A percentile compares a stretch with the other conserved stretches of the same genome.
These are phyloP conservation scores for Gambelia wislizenii DNA, from an alignment of 2,797 vertebrate genomes.

Conservation along the genomic window DNA sequence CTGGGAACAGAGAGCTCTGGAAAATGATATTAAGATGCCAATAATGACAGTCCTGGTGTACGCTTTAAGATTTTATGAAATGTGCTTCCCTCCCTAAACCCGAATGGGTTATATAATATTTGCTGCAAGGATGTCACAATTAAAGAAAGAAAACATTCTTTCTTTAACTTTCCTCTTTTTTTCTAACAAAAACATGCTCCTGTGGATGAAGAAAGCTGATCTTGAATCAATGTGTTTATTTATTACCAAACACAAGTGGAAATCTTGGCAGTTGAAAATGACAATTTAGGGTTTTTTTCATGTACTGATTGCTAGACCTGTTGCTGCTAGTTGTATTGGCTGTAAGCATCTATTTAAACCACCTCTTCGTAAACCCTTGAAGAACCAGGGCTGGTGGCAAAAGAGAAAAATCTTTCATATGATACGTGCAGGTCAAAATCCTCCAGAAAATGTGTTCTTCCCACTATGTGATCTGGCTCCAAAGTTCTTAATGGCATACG, in stretches of 20 bases:
- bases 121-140: neutral
- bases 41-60: neutral
- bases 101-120: neutral
- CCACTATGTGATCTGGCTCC: neutral
- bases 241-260: no score
- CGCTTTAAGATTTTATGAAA: no score
- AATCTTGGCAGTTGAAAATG: neutral
- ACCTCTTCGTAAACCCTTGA: neutral
- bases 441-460: neutral
- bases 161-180: neutral
- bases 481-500: neutral
- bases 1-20: no score
- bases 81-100: neutral
- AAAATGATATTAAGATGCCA: neutral
- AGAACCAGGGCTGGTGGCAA: neutral
- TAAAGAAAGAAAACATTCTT: neutral
- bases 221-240: neutral
- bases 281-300: neutral
- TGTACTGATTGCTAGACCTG: no score
- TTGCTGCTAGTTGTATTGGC: no score
- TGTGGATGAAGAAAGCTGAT: neutral
- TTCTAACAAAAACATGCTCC: neutral
- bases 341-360: neutral
- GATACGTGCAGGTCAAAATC: neutral
- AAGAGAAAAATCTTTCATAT: neutral